Base-by-base conservation (phyloP, 2,797 vertebrate species). In the Luscinia luscinia region DNA sequence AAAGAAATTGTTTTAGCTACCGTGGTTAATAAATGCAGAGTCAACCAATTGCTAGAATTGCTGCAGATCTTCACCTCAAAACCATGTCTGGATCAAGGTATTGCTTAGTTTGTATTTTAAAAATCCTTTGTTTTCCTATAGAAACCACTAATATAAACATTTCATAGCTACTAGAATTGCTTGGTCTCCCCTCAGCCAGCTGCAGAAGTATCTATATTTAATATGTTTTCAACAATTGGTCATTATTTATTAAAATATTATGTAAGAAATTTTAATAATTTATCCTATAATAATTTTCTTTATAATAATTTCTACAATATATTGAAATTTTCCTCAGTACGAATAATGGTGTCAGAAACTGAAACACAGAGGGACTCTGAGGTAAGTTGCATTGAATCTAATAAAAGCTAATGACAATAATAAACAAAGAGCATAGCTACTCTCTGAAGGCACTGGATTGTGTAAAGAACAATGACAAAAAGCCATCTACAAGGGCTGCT, bases 391-490 rank as follows among this genome's bases (percentile, higher is more conserved):
- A 51, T 14, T 45, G 64, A 80, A 77, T 68, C 49, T 89, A 93
- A 85, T 92, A 89, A 92, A 91, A 92, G 62, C 75, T 91, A 91
- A 89, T 94, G 90, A 90, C 69, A 86, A 84, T 89, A 95, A 94
- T 85, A 93, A 94, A 90, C 80, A 94, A 95, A 78, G 13, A 77
- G 30, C 78, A 78, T 51, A 80, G 82, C 69, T 73, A 48, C 69
- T 85, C 68, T 92, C 76, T 72, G 69, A 91, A 91, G 69, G 46
- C 69, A 52, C 43, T 45, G 58, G 28, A 24, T 62, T 87, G 32
- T 9, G 5, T 18, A 69, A 55, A 54, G 66, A 92, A n/a, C 43
- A 67, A 23, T 75, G 58, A 81, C 79, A 94, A 90, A 84, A 64
- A 49, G 21, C 36, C 4, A 4, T 55, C 15, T n/a, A 9, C 12